Evolutionary conservation across 2,888 invertebrate genomes (phyloP).

Genomic region (Amitus sp.): DNA sequence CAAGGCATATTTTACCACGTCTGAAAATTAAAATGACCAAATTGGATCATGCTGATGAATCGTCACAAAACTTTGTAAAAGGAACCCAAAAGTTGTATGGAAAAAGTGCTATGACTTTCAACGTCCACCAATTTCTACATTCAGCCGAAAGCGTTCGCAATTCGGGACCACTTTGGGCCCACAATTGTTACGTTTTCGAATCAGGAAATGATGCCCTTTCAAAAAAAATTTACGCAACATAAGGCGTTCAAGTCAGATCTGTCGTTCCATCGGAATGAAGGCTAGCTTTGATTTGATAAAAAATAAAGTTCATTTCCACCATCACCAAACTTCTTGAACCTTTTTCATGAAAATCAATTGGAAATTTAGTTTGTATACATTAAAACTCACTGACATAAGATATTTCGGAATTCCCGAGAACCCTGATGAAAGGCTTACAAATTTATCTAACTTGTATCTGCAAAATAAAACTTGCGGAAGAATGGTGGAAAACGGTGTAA

Average conservation of each 20-base stretch:
- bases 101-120: constrained; percentile 10
- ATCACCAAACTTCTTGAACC: constrained; percentile 7
- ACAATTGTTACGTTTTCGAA: constrained; percentile 19
- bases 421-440: background rate
- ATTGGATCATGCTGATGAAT: constrained; percentile 2
- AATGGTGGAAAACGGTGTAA: constrained; percentile 12
- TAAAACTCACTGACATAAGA: background rate
- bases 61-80: constrained; percentile 4
- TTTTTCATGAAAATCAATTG: constrained; percentile 8
- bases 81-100: constrained; percentile 9
- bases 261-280: constrained; percentile 4
- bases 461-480: constrained; percentile 7
- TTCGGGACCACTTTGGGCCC: constrained; percentile 17
- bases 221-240: constrained; percentile 22
- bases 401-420: constrained; percentile 11
- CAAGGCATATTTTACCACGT: constrained; percentile 5
- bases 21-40: background rate
- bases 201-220: constrained; percentile 12
- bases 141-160: constrained; percentile 8
- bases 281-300: constrained; percentile 13
- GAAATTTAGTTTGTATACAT: constrained; percentile 4
- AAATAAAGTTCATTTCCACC: constrained; percentile 8
- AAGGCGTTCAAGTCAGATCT: constrained; percentile 24
- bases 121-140: constrained; percentile 15
- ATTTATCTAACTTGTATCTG: constrained; percentile 8